Base-by-base conservation (phyloP, 53 echinoderm and acorn worm genomes). In the Patiria pectinifera region DNA sequence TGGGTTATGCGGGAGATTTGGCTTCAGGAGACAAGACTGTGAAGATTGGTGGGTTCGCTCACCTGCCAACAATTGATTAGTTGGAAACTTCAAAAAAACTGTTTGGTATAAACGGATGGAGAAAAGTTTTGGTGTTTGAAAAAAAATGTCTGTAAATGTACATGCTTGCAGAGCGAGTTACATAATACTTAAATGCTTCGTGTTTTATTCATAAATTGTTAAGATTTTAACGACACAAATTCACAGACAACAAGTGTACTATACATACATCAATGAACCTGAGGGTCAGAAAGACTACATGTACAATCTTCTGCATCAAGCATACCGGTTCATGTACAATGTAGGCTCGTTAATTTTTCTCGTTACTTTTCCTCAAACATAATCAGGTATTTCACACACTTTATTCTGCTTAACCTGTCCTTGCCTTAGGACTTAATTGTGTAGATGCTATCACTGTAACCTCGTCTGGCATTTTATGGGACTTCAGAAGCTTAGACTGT, bases 31-130 rank as follows among this genome's bases (percentile, higher is more conserved):
- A 74, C 24, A 74, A 23, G 24, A 25, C 26, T 43, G 83, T 61
- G 23, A 15, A 46, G 60, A 23, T 53, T 21, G 59, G 82, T 85
- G 45, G 69, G 66, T 45, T 25, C 18, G 69, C 66, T 70, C 13
- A 11, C 45, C 45, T 66, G 21, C 24, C 16, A 66, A 18, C 11
- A 43, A 66, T 19, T 66, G 11, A 45, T 9, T 25, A n/a, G 14
- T 85, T 83, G 60, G 53, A 61, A 69, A 85, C 69, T 60, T 74
- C 19, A 74, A 74, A 74, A n/a, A 24, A 23, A 74, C 6, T 74
- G 4, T n/a, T 74, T 74, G 66, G 14, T 76, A 15, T 35, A 35
- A 35, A 35, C 35, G 0, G 35, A 35, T 35, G 35, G 35, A 35
- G 35, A 35, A 35, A 35, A 35, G 35, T 35, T 35, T 35, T 35